Evolutionary conservation across 2,797 vertebrate species (phyloP).

Genomic region (Rousettus madagascariensis): DNA sequence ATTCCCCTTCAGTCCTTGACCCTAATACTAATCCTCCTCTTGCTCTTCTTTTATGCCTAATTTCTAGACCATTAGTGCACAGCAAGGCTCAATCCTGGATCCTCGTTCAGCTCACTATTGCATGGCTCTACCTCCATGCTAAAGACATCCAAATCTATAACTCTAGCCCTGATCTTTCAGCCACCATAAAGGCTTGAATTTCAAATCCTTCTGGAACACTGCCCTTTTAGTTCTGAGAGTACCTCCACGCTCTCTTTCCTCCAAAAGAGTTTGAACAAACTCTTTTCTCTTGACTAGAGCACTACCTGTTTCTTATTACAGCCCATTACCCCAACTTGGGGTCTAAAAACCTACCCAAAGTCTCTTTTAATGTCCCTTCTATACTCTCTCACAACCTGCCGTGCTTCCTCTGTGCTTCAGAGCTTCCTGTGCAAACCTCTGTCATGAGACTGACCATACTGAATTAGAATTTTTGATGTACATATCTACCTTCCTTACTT

Average conservation of each 20-base stretch:
- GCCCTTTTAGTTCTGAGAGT: constrained; percentile 11
- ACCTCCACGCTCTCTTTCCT: background rate
- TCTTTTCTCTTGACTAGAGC: constrained; percentile 31
- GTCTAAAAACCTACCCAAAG: background rate
- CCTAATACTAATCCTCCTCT: background rate
- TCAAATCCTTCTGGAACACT: constrained; percentile 16
- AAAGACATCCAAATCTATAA: background rate
- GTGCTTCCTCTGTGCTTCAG: background rate
- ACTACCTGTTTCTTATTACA: background rate
- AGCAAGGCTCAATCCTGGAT: background rate
- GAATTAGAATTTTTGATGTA: background rate
- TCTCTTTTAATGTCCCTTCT: background rate
- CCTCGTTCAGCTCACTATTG: background rate
- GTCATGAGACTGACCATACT: background rate
- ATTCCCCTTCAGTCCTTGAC: background rate
- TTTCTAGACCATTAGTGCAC: background rate
- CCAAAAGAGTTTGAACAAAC: constrained; percentile 33
- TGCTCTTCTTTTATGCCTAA: background rate
- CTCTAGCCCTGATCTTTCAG: constrained; percentile 24
- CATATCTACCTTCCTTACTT: background rate
- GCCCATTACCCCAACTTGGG: background rate
- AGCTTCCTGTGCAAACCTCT: constrained; percentile 1
- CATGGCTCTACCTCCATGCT: background rate
- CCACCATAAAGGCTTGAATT: background rate
- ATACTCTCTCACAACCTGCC: background rate